These are phyloP conservation scores for Astatotilapia flaviijosephi DNA, from an alignment of 2,113 vertebrate genomes.

Conservation along the genomic window DNA sequence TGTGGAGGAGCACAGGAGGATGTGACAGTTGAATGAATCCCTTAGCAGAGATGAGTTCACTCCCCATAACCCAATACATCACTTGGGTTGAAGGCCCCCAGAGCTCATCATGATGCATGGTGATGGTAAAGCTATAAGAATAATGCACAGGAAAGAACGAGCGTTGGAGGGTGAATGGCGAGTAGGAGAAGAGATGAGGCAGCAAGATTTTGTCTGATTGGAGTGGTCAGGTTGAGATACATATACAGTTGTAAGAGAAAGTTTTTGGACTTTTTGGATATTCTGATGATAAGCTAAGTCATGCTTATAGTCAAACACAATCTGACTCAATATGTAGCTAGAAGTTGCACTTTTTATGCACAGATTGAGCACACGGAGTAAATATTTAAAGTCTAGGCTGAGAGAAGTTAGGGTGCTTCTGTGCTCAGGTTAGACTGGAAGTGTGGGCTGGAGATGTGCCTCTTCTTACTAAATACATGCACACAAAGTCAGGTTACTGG, in stretches of 20 bases:
- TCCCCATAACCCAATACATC: slow-evolving; percentile 33
- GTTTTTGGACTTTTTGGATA: background rate
- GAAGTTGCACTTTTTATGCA: background rate
- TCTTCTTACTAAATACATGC: background rate
- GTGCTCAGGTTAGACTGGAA: background rate
- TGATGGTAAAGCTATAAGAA: slow-evolving; percentile 19
- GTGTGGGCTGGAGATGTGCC: background rate
- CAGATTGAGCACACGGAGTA: background rate
- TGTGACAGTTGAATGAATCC: slow-evolving; percentile 63
- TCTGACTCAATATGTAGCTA: background rate
- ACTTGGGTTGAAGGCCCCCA: slow-evolving; percentile 10
- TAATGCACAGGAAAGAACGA: slow-evolving; percentile 3
- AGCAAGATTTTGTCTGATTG: background rate
- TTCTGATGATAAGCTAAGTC: background rate
- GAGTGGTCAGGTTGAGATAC: background rate
- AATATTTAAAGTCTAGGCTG: background rate
- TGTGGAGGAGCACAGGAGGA: slow-evolving; percentile 48
- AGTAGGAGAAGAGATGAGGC: background rate
- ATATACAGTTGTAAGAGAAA: background rate
- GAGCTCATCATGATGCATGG: slow-evolving; percentile 38
- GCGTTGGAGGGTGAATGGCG: background rate
- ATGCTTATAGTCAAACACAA: background rate
- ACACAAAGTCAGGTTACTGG: background rate
- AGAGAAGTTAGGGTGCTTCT: background rate
- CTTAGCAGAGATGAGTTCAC: slow-evolving; percentile 38